Conservation (phyloP, 2,888 invertebrate genomes). For the Melanargia galathea region DNA sequence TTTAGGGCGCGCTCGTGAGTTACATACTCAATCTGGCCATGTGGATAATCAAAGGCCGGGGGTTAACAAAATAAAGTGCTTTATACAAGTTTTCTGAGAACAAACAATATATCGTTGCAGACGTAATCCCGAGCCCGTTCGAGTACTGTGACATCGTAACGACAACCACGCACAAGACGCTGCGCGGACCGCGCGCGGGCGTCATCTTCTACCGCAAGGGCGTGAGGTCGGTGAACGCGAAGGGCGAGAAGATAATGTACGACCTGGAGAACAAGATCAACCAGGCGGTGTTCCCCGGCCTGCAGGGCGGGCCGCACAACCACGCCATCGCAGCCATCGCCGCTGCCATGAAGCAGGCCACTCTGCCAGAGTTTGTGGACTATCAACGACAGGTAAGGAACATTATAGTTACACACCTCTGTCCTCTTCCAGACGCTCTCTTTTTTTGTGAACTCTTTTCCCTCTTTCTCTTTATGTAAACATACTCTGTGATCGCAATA, state of each 20-base stretch:
- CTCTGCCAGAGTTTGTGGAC: constrained; percentile 88
- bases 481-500: too few relatives aligned
- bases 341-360: constrained; percentile 95
- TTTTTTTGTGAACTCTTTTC: too few relatives aligned
- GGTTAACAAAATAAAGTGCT: too few relatives aligned
- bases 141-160: constrained; percentile 95
- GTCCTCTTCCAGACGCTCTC: too few relatives aligned
- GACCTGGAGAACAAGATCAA: constrained; percentile 95
- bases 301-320: constrained; percentile 99
- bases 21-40: too few relatives aligned
- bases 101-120: constrained; percentile 52
- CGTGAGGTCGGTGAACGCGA: constrained; percentile 87
- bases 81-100: too few relatives aligned
- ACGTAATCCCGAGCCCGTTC: constrained; percentile 93
- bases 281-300: constrained; percentile 93
- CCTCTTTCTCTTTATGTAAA: too few relatives aligned
- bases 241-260: constrained; percentile 92
- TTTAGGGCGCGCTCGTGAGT: too few relatives aligned
- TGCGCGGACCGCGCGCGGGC: constrained; percentile 93
- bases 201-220: constrained; percentile 97
- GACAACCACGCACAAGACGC: constrained; percentile 97
- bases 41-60: too few relatives aligned
- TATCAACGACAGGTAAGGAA: constrained; percentile 90
- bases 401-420: too few relatives aligned
- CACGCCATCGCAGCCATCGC: constrained; percentile 98